Evolutionary conservation across 2,797 vertebrate genomes (phyloP).

Genomic region (Falco naumanni): DNA sequence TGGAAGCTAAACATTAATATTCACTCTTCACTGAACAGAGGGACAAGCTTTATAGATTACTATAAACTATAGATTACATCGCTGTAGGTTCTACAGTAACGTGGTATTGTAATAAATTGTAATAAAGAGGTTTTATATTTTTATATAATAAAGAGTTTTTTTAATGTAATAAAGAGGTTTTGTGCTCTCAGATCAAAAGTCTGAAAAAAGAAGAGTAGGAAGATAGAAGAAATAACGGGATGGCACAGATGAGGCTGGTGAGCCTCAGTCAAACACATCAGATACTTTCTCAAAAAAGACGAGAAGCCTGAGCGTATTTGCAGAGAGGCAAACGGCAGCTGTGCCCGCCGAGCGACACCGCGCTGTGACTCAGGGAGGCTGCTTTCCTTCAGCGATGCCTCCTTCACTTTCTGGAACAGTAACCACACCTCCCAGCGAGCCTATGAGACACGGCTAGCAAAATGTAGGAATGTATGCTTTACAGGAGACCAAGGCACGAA

Average conservation of each 20-base stretch:
- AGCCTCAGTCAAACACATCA: not conserved
- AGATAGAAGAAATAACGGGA: fast-evolving
- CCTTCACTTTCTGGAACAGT: not conserved
- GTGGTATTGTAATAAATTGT: too few species aligned
- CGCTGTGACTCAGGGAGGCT: not conserved
- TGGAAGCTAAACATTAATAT: not conserved
- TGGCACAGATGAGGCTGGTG: not conserved
- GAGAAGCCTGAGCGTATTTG: not conserved
- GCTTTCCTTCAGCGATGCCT: fast-evolving
- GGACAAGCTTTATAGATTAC: too few species aligned
- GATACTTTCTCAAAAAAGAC: not conserved
- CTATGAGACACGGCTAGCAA: fast-evolving
- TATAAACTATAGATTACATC: fast-evolving
- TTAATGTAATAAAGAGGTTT: not conserved
- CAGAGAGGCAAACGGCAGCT: not conserved
- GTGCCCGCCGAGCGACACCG: not conserved
- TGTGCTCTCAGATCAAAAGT: not conserved
- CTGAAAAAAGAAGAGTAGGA: not conserved
- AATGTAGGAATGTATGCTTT: too few species aligned
- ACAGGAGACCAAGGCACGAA: not conserved
- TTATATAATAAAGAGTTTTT: too few species aligned
- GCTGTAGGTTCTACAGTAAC: not conserved
- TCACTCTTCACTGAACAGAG: too few species aligned
- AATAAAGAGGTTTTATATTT: too few species aligned
- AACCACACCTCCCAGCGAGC: not conserved